phyloP scores from a whole-genome alignment of 2,113 vertebrate genomes.

The Scomber japonicus region DNA sequence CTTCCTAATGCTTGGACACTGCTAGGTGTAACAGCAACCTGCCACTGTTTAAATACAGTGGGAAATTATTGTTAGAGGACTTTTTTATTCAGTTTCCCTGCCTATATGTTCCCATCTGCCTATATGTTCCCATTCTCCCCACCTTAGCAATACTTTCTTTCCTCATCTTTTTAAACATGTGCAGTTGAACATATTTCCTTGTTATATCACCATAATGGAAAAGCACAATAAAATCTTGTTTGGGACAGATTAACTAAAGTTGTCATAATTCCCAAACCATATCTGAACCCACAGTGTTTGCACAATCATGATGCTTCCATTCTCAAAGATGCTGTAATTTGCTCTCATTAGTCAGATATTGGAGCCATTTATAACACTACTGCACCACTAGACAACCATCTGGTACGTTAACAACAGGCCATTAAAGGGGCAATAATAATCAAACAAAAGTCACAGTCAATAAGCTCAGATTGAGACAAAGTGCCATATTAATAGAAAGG shows the following conservation, averaged over 20 bases:
- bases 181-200: background rate
- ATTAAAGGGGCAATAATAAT: slow-evolving; percentile 38
- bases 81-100: background rate
- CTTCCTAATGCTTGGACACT: background rate
- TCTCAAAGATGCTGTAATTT: slow-evolving; percentile 3
- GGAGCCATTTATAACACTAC: slow-evolving; percentile 26
- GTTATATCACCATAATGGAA: background rate
- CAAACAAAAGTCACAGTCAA: slow-evolving; percentile 39
- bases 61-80: background rate
- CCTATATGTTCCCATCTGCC: slow-evolving; percentile 10
- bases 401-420: slow-evolving; percentile 32
- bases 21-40: background rate
- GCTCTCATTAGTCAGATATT: background rate
- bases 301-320: background rate
- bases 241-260: background rate
- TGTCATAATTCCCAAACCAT: background rate
- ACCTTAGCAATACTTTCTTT: background rate
- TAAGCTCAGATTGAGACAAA: slow-evolving; percentile 23
- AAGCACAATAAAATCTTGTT: background rate
- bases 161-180: background rate
- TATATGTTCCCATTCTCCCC: slow-evolving; percentile 14
- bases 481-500: background rate
- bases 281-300: background rate
- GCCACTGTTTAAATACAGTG: background rate
- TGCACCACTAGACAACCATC: slow-evolving; percentile 31